phyloP scores from a whole-genome alignment of 2,113 vertebrate genomes.

The Takifugu flavidus region DNA sequence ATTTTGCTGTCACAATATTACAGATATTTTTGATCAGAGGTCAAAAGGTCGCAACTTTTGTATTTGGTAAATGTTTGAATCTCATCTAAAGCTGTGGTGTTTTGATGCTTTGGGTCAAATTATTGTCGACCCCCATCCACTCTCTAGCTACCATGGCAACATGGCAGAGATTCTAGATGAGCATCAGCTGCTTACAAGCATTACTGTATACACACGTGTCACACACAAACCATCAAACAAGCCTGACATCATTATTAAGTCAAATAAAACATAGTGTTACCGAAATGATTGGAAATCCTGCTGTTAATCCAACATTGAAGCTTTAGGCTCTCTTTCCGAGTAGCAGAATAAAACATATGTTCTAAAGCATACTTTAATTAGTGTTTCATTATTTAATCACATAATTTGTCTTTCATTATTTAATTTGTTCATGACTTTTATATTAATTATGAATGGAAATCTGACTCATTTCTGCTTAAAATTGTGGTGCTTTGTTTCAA shows the following conservation, averaged over 20 bases:
- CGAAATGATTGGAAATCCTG: neutral
- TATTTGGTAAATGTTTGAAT: conserved; percentile 37
- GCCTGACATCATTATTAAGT: conserved; percentile 45
- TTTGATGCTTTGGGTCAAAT: conserved; percentile 45
- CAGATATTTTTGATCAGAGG: neutral
- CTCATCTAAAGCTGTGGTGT: conserved; percentile 18
- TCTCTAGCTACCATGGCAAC: conserved; percentile 67
- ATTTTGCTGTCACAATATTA: neutral
- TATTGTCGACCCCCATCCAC: conserved; percentile 44
- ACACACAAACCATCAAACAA: conserved; percentile 22
- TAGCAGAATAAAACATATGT: neutral
- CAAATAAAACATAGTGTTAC: conserved; percentile 16
- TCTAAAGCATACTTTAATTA: too few relatives aligned
- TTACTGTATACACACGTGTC: conserved; percentile 24
- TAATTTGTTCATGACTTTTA: too few relatives aligned
- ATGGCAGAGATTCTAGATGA: conserved; percentile 56
- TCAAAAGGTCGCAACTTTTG: conserved; percentile 19
- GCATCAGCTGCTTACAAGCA: conserved; percentile 66
- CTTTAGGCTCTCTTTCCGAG: neutral
- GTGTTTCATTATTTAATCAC: too few relatives aligned
- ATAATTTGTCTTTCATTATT: too few relatives aligned
- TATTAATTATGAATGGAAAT: too few relatives aligned
- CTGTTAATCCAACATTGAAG: neutral
- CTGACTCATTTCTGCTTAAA: too few relatives aligned
- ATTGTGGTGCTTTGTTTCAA: too few relatives aligned